A percentile compares a stretch with the other conserved stretches of the same genome.
phyloP scores from a whole-genome alignment of 2,113 vertebrate genomes.

The Corythoichthys haematopterus region DNA sequence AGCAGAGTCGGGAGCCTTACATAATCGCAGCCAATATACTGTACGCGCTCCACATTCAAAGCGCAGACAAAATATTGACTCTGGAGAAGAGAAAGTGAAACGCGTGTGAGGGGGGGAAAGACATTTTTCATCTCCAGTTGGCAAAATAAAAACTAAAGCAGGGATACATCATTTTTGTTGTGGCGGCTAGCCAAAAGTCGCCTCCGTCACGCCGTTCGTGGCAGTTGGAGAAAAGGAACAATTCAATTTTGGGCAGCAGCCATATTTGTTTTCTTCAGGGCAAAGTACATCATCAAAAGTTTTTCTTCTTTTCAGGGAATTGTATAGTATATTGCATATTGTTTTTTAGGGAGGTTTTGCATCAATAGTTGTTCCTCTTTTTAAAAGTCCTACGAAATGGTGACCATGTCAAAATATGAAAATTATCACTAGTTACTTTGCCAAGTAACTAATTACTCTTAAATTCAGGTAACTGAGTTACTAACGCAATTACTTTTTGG shows the following conservation, averaged over 20 bases:
- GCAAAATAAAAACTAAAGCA: constrained; percentile 14
- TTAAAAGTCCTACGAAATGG: no score
- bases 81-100: constrained; percentile 61
- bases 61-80: constrained; percentile 71
- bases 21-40: constrained; percentile 27
- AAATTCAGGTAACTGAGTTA: no score
- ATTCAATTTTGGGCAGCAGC: neutral
- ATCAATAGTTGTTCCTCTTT: no score
- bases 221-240: constrained; percentile 7
- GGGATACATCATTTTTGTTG: constrained; percentile 24
- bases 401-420: no score
- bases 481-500: no score
- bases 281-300: neutral
- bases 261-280: neutral
- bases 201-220: constrained; percentile 20
- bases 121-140: constrained; percentile 13
- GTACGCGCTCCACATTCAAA: constrained; percentile 48
- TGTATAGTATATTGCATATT: neutral
- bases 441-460: no score
- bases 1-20: constrained; percentile 35
- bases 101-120: constrained; percentile 30
- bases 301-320: neutral
- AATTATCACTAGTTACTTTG: no score
- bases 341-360: no score
- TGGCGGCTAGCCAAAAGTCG: constrained; percentile 13